Conservation (phyloP, 92 coral and sea anemone species). For the Porites divaricata region DNA sequence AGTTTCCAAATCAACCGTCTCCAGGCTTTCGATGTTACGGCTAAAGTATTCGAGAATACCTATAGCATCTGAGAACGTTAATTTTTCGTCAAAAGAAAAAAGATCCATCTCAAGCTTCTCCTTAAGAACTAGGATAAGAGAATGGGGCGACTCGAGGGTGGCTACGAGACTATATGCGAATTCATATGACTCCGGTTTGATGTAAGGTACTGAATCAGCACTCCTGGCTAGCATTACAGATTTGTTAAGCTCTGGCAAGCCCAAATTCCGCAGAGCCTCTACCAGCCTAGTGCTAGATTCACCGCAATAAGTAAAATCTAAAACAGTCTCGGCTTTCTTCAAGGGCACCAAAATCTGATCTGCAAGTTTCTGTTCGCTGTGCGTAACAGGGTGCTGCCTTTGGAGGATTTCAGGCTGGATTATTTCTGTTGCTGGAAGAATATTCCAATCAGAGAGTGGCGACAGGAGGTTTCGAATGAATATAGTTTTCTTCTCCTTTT, state of each 20-base stretch:
- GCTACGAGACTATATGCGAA: slow-evolving; percentile 47
- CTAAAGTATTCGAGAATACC: slow-evolving; percentile 53
- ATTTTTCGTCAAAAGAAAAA: neutral
- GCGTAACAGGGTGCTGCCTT: neutral
- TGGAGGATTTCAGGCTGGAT: neutral
- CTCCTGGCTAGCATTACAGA: neutral
- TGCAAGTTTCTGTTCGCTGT: neutral
- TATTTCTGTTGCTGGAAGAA: slow-evolving; percentile 63
- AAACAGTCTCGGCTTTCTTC: slow-evolving; percentile 47
- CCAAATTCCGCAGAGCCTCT: neutral
- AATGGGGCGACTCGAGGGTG: slow-evolving; percentile 34
- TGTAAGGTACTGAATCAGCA: neutral
- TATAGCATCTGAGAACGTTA: neutral
- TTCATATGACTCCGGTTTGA: neutral
- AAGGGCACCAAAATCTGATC: slow-evolving; percentile 64
- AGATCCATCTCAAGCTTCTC: slow-evolving; percentile 13
- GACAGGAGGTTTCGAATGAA: slow-evolving; percentile 18
- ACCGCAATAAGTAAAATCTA: slow-evolving; percentile 16
- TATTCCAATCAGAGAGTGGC: slow-evolving; percentile 62
- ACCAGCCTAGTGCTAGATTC: neutral
- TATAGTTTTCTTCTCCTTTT: slow-evolving; percentile 8
- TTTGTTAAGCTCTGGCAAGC: slow-evolving; percentile 11
- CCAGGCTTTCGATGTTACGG: neutral
- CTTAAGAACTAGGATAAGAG: slow-evolving; percentile 21
- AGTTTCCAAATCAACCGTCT: neutral